phyloP scores from a whole-genome alignment of 2,797 vertebrate species.

The Sebastes nivosus region DNA sequence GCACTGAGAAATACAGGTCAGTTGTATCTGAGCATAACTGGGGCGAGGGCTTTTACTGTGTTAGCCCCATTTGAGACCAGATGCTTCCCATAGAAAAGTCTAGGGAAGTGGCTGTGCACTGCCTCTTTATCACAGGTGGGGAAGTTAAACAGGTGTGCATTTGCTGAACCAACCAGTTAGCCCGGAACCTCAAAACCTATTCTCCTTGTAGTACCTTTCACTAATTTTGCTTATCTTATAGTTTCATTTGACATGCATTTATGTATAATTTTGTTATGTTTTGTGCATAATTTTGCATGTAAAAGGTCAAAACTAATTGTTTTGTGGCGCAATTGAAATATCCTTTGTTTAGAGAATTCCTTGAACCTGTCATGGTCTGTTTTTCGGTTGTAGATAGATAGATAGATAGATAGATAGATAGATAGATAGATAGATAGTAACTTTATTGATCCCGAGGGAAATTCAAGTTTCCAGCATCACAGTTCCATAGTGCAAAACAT shows the following conservation, averaged over 20 bases:
- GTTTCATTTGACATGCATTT: not conserved
- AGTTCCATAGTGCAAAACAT: too few species aligned
- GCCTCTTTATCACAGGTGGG: not conserved
- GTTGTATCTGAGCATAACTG: not conserved
- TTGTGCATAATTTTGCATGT: not conserved
- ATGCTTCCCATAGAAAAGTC: not conserved
- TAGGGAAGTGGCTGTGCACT: not conserved
- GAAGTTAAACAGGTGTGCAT: conserved; percentile 14
- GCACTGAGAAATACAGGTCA: conserved; percentile 7
- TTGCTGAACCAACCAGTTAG: not conserved
- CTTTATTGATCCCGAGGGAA: too few species aligned
- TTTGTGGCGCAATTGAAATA: not conserved
- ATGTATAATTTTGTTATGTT: not conserved
- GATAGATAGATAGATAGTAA: too few species aligned
- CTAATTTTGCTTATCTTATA: not conserved
- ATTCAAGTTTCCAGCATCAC: too few species aligned
- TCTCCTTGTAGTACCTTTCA: not conserved
- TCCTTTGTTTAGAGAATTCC: not conserved
- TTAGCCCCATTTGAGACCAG: not conserved
- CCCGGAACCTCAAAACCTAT: not conserved
- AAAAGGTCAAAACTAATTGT: not conserved
- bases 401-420: too few species aligned
- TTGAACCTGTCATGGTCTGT: not conserved
- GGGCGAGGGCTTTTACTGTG: not conserved
- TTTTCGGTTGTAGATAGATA: not conserved